Percentiles rank a stretch among this genome's conserved stretches.
phyloP scores from a whole-genome alignment of 2,797 vertebrate genomes.

The Cynodonichthys magdalenae region DNA sequence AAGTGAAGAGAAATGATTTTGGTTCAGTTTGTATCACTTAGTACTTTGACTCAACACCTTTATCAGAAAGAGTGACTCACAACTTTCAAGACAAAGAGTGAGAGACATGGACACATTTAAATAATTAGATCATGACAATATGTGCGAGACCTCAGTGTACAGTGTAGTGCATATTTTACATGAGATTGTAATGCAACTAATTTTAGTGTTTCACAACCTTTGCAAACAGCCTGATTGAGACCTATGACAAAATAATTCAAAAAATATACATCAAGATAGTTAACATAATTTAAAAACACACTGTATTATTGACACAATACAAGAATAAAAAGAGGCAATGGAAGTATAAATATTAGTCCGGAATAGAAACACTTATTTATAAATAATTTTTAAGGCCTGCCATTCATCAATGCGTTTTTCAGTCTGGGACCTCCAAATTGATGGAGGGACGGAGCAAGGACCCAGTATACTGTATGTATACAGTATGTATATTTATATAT shows the following conservation, averaged over 20 bases:
- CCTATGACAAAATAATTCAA: constrained; percentile 5
- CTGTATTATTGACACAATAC: neutral
- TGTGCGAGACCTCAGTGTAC: constrained; percentile 18
- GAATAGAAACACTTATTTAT: neutral
- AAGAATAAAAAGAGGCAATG: neutral
- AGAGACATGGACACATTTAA: constrained; percentile 21
- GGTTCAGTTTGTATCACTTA: constrained; percentile 35
- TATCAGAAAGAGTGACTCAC: constrained; percentile 23
- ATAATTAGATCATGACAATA: constrained; percentile 16
- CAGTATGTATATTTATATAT: too few relatives aligned
- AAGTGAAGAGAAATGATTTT: constrained; percentile 51
- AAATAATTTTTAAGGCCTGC: constrained; percentile 12
- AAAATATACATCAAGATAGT: neutral
- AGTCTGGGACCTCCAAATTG: too few relatives aligned
- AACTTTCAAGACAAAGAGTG: constrained; percentile 15
- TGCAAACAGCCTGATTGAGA: neutral
- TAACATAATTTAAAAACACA: constrained; percentile 5
- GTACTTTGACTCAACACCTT: constrained; percentile 22
- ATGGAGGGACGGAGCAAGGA: too few relatives aligned
- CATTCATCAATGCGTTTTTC: constrained; percentile 22
- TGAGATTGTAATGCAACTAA: constrained; percentile 5
- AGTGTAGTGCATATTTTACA: constrained; percentile 27
- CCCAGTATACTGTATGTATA: too few relatives aligned
- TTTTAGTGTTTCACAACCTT: constrained; percentile 14
- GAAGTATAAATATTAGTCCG: neutral